Evolutionary conservation across 2,797 vertebrate species (phyloP).

Genomic region (Mus minutoides): DNA sequence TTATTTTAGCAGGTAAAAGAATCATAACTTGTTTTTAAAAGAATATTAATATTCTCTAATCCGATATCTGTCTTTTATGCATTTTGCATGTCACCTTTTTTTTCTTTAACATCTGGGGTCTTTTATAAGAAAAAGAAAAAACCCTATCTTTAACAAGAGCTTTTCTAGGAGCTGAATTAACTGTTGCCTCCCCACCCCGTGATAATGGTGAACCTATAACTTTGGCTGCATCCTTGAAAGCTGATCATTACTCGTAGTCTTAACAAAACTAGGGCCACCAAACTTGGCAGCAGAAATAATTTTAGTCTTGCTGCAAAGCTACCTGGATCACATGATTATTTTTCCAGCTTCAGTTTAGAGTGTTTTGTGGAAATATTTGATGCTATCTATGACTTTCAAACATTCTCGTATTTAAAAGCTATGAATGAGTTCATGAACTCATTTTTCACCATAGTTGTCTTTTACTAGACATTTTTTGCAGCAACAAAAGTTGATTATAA

Average conservation of each 20-base stretch:
- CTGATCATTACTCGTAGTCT: conserved; percentile 81
- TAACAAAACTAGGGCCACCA: conserved; percentile 85
- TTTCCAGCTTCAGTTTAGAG: conserved; percentile 75
- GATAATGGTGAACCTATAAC: conserved; percentile 81
- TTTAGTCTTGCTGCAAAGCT: conserved; percentile 45
- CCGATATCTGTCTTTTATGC: conserved; percentile 86
- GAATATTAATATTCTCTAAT: conserved; percentile 85
- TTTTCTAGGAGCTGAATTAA: conserved; percentile 89
- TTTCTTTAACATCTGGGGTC: conserved; percentile 87
- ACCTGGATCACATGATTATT: conserved; percentile 73
- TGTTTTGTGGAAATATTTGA: conserved; percentile 78
- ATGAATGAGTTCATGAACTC: conserved; percentile 57
- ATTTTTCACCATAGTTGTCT: conserved; percentile 40
- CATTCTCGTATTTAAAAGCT: conserved; percentile 49
- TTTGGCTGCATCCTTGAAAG: conserved; percentile 85
- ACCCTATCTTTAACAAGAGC: conserved; percentile 85
- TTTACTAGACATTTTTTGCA: conserved; percentile 47
- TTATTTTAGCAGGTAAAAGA: conserved; percentile 98
- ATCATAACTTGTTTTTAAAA: conserved; percentile 87
- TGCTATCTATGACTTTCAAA: conserved; percentile 74
- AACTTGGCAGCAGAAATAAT: conserved; percentile 90
- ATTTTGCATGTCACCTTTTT: conserved; percentile 89
- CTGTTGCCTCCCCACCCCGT: conserved; percentile 73
- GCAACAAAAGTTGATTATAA: neutral
- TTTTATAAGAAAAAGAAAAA: conserved; percentile 74